These are phyloP conservation scores for Mallotus villosus DNA, from an alignment of 2,797 vertebrate species.

Conservation along the genomic window DNA sequence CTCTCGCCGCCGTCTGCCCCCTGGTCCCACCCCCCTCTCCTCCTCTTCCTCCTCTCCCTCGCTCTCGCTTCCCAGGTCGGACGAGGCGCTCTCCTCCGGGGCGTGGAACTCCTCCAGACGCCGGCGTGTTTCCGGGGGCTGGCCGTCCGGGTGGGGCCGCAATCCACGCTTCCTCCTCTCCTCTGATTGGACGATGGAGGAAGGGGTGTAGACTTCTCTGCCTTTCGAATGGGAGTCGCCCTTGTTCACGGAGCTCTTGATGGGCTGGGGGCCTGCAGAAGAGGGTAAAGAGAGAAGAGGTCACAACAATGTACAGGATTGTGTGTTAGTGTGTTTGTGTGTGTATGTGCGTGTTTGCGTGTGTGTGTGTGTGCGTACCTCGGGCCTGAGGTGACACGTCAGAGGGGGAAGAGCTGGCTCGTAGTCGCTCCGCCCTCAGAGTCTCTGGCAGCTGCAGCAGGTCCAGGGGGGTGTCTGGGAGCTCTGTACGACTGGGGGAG, in stretches of 20 bases:
- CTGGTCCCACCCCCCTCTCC: slow-evolving; percentile 64
- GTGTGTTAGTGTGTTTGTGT: not conserved
- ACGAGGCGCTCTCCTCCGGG: slow-evolving; percentile 73
- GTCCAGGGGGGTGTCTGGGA: slow-evolving; percentile 81
- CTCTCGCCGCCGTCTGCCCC: slow-evolving; percentile 56
- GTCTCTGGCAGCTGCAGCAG: slow-evolving; percentile 83
- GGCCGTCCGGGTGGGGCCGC: slow-evolving; percentile 66
- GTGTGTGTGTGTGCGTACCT: slow-evolving; percentile 57
- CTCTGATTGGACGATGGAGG: slow-evolving; percentile 57
- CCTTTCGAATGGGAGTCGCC: slow-evolving; percentile 68
- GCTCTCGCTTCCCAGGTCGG: slow-evolving; percentile 75
- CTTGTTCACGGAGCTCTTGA: slow-evolving; percentile 64
- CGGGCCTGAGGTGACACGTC: slow-evolving; percentile 70
- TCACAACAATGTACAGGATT: not conserved
- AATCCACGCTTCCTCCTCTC: slow-evolving; percentile 75
- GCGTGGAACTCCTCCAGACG: slow-evolving; percentile 70
- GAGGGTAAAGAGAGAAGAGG: not conserved
- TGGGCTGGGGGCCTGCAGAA: slow-evolving; percentile 64
- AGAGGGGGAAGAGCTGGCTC: slow-evolving; percentile 60
- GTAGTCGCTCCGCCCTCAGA: slow-evolving; percentile 65
- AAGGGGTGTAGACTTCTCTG: slow-evolving; percentile 62
- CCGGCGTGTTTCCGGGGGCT: slow-evolving; percentile 67
- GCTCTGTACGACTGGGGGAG: slow-evolving; percentile 77
- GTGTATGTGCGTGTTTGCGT: not conserved
- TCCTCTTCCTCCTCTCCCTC: slow-evolving; percentile 67